A percentile compares a stretch with the other conserved stretches of the same genome.
phyloP scores from a whole-genome alignment of 2,113 vertebrate species.

The Glareola pratincola region DNA sequence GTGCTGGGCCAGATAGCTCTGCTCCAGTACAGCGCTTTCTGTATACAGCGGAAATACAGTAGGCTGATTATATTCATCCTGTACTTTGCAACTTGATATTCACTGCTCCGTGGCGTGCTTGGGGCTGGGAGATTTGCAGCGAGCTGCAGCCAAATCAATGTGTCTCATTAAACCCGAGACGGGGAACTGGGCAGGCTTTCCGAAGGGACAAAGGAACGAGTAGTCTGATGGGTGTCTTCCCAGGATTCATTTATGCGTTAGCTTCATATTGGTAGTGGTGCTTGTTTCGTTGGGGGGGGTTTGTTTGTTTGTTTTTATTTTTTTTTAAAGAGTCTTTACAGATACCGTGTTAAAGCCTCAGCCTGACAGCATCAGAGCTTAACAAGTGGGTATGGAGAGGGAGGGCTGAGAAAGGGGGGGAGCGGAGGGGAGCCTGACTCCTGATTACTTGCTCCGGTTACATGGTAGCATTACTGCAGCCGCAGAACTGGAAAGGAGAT shows the following conservation, averaged over 20 bases:
- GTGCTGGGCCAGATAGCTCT: neutral
- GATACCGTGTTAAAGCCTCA: neutral
- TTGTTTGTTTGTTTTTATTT: too few species aligned
- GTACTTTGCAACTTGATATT: conserved; percentile 2
- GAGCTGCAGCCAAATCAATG: neutral
- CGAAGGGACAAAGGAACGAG: neutral
- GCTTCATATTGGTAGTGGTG: neutral
- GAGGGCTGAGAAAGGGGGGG: neutral
- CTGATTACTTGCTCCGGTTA: neutral
- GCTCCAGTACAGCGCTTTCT: neutral
- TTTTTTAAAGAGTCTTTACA: neutral
- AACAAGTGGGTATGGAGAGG: neutral
- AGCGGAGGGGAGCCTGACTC: neutral
- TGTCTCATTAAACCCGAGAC: neutral
- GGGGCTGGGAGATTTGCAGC: neutral
- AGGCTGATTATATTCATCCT: neutral
- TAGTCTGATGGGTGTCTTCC: neutral
- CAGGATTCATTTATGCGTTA: neutral
- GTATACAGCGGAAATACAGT: neutral
- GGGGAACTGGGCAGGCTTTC: neutral
- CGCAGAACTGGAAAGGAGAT: conserved; percentile 5
- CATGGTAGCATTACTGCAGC: neutral
- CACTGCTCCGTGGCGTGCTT: neutral
- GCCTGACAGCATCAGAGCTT: neutral
- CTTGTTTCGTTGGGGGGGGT: neutral